A percentile compares a stretch with the other conserved stretches of the same genome.
These are phyloP conservation scores for Morus bassanus DNA, from an alignment of 2,797 vertebrate species.

Conservation along the genomic window DNA sequence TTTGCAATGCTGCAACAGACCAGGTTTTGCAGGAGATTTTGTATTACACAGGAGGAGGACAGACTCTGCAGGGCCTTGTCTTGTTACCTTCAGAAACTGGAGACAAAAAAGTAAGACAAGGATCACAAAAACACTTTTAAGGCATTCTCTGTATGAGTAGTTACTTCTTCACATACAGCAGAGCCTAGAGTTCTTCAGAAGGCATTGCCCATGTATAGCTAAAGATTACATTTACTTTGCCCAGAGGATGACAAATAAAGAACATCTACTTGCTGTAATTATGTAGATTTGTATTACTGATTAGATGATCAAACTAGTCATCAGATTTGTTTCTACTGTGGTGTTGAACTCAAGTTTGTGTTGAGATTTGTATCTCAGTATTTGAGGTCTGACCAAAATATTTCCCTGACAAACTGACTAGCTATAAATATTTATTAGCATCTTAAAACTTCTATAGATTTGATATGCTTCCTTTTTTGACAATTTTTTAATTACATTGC, in stretches of 20 bases:
- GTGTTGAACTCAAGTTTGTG: background rate
- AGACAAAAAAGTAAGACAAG: background rate
- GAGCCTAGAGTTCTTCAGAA: background rate
- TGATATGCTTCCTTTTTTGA: background rate
- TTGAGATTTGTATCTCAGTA: background rate
- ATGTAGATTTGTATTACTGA: background rate
- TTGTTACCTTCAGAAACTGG: background rate
- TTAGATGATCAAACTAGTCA: background rate
- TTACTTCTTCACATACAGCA: background rate
- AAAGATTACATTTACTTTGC: background rate
- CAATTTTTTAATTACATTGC: background rate
- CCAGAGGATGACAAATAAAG: background rate
- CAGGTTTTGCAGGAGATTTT: background rate
- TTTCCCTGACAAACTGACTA: background rate
- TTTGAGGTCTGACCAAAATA: background rate
- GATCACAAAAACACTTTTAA: background rate
- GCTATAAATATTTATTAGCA: background rate
- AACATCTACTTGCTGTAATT: background rate
- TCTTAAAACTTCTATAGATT: background rate
- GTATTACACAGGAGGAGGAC: background rate
- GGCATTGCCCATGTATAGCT: background rate
- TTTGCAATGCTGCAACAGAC: background rate
- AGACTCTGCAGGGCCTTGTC: background rate
- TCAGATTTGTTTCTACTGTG: background rate
- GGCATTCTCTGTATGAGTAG: background rate